phyloP scores from a whole-genome alignment of 2,888 invertebrate species.

The Brenthis hecate region DNA sequence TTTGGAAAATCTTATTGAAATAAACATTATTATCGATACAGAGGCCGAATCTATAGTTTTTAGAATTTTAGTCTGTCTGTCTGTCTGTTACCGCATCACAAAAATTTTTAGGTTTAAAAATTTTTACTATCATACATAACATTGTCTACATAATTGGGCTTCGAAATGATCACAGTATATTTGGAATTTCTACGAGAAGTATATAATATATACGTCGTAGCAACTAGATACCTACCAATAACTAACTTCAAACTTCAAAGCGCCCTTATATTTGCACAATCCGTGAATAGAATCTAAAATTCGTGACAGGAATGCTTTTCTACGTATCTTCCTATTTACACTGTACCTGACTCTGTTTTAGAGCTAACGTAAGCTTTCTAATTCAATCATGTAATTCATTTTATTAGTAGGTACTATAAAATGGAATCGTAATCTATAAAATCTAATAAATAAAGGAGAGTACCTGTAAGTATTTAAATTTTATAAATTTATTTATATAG shows the following conservation, averaged over 20 bases:
- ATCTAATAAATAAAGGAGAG: neutral
- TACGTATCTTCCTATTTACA: conserved; percentile 3
- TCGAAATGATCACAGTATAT: neutral
- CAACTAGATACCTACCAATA: conserved; percentile 1
- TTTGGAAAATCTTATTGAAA: too few species aligned
- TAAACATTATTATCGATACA: too few species aligned
- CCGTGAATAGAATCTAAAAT: conserved; percentile 10
- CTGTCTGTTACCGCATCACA: too few species aligned
- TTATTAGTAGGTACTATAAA: neutral
- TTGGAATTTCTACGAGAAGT: neutral
- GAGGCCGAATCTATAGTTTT: too few species aligned
- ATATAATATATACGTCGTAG: neutral
- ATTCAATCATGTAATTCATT: neutral
- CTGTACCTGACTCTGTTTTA: neutral
- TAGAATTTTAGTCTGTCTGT: too few species aligned
- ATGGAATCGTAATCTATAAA: neutral
- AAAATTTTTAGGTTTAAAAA: too few species aligned
- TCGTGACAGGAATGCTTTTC: conserved; percentile 23
- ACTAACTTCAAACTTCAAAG: conserved; percentile 8
- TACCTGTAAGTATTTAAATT: too few species aligned
- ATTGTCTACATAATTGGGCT: neutral
- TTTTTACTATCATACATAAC: too few species aligned
- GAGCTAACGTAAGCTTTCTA: too few species aligned
- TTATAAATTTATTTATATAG: too few species aligned
- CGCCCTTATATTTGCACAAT: neutral